Conservation (phyloP, 2,113 vertebrate species). For the Tichodroma muraria region DNA sequence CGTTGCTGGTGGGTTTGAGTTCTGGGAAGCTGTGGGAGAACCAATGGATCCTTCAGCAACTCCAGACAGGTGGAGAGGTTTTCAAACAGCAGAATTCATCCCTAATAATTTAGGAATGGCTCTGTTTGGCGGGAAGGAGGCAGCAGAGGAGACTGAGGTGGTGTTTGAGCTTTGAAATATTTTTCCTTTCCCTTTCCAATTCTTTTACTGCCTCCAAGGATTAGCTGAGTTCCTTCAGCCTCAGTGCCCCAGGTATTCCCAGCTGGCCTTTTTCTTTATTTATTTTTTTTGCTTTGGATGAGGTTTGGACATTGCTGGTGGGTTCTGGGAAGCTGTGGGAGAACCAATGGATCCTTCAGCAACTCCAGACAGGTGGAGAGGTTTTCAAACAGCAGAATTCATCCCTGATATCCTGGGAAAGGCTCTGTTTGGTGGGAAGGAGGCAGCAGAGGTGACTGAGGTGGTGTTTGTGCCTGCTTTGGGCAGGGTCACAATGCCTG, state of each 20-base stretch:
- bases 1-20: neutral
- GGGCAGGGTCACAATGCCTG: neutral
- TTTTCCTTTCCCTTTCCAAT: neutral
- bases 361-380: neutral
- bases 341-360: neutral
- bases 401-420: neutral
- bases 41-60: neutral
- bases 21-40: neutral
- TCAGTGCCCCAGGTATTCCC: neutral
- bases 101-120: rapidly evolving
- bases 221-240: neutral
- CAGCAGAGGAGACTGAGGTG: neutral
- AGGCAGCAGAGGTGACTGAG: neutral
- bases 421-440: neutral
- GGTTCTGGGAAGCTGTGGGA: neutral
- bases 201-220: neutral
- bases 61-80: neutral
- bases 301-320: neutral
- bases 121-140: neutral
- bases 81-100: neutral
- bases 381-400: neutral
- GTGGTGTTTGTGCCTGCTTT: neutral
- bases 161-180: neutral
- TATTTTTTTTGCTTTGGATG: neutral
- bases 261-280: neutral